phyloP scores from a whole-genome alignment of 1,140 invertebrate genomes.

The Zaprionus ornatus region DNA sequence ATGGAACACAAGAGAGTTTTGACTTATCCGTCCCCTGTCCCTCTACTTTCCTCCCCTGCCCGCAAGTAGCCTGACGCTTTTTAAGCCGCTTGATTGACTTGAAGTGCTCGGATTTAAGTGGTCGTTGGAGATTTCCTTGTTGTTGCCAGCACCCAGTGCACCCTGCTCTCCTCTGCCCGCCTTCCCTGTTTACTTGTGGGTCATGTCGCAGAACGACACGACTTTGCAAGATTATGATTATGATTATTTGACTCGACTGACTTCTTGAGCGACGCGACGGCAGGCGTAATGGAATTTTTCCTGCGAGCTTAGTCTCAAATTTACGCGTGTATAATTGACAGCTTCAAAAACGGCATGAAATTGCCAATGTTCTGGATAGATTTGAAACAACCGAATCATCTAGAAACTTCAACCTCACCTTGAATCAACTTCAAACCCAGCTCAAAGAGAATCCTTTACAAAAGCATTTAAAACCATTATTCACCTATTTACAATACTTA shows the following conservation, averaged over 20 bases:
- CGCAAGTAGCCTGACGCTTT: conserved; percentile 46
- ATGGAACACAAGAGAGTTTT: conserved; percentile 26
- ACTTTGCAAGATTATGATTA: conserved; percentile 30
- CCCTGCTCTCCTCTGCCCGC: neutral
- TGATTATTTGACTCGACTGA: conserved; percentile 48
- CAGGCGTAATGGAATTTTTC: conserved; percentile 30
- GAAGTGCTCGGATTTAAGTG: conserved; percentile 63
- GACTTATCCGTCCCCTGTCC: conserved; percentile 1
- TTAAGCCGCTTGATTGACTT: conserved; percentile 66
- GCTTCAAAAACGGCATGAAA: neutral
- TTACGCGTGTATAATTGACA: conserved; percentile 39
- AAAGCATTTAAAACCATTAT: neutral
- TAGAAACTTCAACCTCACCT: too few relatives aligned
- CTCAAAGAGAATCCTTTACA: neutral
- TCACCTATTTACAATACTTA: neutral
- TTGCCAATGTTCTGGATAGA: neutral
- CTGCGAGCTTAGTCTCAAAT: conserved; percentile 24
- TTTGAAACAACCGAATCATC: neutral
- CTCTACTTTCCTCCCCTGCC: neutral
- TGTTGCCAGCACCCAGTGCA: conserved; percentile 6
- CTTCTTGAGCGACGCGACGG: conserved; percentile 24
- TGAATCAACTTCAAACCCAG: too few relatives aligned
- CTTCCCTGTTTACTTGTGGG: conserved; percentile 1
- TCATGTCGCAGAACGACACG: conserved; percentile 1
- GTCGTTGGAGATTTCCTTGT: conserved; percentile 56